A percentile compares a stretch with the other conserved stretches of the same genome.
These are phyloP conservation scores for Heliothis subflexa DNA, from an alignment of 1,140 invertebrate species.

Conservation along the genomic window DNA sequence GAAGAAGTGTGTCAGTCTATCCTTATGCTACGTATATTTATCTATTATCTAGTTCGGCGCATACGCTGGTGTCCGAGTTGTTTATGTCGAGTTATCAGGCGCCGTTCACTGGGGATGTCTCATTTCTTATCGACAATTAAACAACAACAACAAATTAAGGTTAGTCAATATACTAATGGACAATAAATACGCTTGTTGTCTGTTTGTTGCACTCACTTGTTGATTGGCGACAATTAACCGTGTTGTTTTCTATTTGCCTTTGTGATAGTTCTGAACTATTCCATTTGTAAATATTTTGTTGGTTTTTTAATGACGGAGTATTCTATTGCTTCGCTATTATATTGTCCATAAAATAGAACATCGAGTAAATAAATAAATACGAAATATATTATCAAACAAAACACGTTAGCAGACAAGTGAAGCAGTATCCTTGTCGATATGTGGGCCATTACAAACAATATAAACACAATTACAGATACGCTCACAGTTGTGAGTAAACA, in stretches of 20 bases:
- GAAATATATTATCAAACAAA: conserved; percentile 17
- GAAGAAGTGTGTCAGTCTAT: conserved; percentile 53
- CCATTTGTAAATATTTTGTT: neutral
- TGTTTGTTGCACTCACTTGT: conserved; percentile 25
- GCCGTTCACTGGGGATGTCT: conserved; percentile 60
- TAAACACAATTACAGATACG: conserved; percentile 23
- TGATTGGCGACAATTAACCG: conserved; percentile 8
- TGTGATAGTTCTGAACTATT: too few species aligned
- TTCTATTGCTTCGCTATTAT: too few species aligned
- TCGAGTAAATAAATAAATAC: neutral
- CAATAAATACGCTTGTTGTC: conserved; percentile 47
- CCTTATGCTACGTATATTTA: conserved; percentile 39
- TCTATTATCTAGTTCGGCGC: conserved; percentile 47
- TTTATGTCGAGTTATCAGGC: conserved; percentile 68
- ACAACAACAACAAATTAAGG: conserved; percentile 72
- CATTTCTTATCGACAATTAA: conserved; percentile 53
- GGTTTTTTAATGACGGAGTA: neutral
- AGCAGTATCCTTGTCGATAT: conserved; percentile 27
- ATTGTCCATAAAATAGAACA: too few species aligned
- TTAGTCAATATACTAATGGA: conserved; percentile 67
- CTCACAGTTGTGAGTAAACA: conserved; percentile 59
- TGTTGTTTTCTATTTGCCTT: conserved; percentile 11
- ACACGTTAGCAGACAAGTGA: conserved; percentile 11
- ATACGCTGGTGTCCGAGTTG: conserved; percentile 51
- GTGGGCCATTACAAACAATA: conserved; percentile 34